Base-by-base conservation (phyloP, 2,888 invertebrate species). In the Heliconius hortense region DNA sequence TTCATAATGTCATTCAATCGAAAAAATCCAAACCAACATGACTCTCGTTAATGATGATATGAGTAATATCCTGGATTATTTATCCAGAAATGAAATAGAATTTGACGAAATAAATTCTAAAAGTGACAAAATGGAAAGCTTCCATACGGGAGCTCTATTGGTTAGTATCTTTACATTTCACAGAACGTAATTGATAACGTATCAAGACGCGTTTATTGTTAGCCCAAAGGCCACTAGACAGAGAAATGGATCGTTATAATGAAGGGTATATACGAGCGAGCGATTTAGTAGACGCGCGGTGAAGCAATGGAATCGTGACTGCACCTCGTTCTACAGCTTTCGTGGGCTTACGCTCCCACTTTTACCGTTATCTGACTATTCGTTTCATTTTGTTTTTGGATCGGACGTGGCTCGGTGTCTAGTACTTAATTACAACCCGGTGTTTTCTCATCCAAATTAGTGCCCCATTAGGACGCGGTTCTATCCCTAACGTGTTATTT, bases 321-420 rank as follows among this genome's bases (percentile, higher is more conserved):
- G 86, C 84, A 89, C 87, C 90, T 88, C 85, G 92, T 87, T 88
- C 81, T 85, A 87, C 92, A 87, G 90, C 93, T 94, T 94, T 94
- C 93, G 87, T 92, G 88, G 87, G 85, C 85, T 88, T 87, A 84
- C 87, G 86, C 89, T 89, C 87, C 88, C 85, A 91, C 93, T 90
- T 93, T 93, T 94, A 94, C 93, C 92, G 94, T 93, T 93, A 92
- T 83, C 85, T 75, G 75, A 76, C 75, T 79, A 77, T 72, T 73
- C 91, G 89, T 89, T n/a, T 92, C 93, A 93, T 93, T 93, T 93
- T 88, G 86, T 88, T 90, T 89, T 82, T 87, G 88, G 88, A 86
- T 86, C 87, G 87, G 86, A 85, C 89, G 88, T 88, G 85, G 90
- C 84, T 85, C 85, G 86, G 88, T 86, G 89, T 89, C 87, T 84